Evolutionary conservation across 2,113 vertebrate genomes (phyloP), one percentile per base, ranked within the genome.

Genomic region (Thomomys bottae): DNA sequence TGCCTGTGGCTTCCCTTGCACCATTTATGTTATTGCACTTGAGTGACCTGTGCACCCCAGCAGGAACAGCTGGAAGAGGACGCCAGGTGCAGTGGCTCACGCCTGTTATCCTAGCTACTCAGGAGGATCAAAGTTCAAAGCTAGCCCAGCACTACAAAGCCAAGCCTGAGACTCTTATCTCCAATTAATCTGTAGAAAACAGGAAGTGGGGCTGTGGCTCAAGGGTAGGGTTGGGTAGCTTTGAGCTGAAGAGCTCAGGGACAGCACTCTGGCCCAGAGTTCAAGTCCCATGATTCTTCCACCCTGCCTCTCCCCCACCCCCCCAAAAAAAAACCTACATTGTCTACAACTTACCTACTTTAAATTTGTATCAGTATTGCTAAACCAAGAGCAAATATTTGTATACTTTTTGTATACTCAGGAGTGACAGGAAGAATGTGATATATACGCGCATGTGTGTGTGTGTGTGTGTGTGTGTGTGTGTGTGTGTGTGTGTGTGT

Each of bases 351-450:
- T 42, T 76, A 67, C 4, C 26, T 11, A 79, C 49, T 70, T 68
- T 68, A 40, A 94, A 81, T 92, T 75, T 93, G 28, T 57, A 78
- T 96, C 88, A 82, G 15, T 85, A 82, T 92, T 94, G 9, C 0
- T 92, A 87, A 92, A 73, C 3, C 3, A 81, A 91, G 88, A 93
- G 77, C 86, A 89, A 89, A 61, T 45, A 78, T 93, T 96, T 95
- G 95, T 92, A 0, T 30, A 77, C 85, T 92, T 94, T 66, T 75
- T 42, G 88, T 84, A 45, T n/a, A 45, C 38, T 10, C 87, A 68
- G 34, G 54, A 94, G 91, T 94, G 84, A 86, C 11, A 3, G 38
- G 38, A 79, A 93, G 84, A 92, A 59, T 73, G 23, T 76, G 32
- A 68, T 81, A 70, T 89, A 8, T 79, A 0, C 61, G 20, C 61